Evolutionary conservation across 2,113 vertebrate genomes (phyloP).

Genomic region (Mirounga angustirostris): DNA sequence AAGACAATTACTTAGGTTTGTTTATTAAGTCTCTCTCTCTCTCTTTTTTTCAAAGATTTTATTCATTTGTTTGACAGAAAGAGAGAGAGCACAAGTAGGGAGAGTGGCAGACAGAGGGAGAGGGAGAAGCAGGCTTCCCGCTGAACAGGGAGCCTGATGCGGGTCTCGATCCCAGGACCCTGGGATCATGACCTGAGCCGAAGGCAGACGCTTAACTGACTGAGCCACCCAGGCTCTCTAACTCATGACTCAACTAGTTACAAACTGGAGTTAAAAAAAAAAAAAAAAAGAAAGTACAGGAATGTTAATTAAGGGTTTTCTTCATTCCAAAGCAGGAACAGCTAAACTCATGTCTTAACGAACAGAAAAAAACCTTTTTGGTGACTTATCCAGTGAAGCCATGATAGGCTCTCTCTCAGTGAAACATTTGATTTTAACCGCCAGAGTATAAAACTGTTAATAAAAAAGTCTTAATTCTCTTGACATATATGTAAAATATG

Average conservation of each 20-base stretch:
- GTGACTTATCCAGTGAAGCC: neutral
- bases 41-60: no score
- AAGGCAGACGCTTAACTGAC: no score
- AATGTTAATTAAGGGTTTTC: conserved; percentile 47
- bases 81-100: no score
- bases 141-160: no score
- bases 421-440: conserved; percentile 36
- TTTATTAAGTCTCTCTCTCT: neutral
- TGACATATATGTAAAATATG: conserved; percentile 27
- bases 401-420: neutral
- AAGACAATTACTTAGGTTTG: neutral
- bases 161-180: no score
- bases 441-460: neutral
- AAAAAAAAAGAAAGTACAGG: neutral
- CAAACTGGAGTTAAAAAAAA: conserved; percentile 42
- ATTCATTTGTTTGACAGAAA: no score
- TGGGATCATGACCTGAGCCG: no score
- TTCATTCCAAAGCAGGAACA: neutral
- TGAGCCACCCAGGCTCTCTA: no score
- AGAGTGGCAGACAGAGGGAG: no score
- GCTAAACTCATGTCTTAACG: conserved; percentile 10
- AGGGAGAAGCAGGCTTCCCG: no score
- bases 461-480: neutral
- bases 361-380: neutral
- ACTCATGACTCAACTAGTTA: conserved; percentile 38